Base-by-base conservation (phyloP, 1,140 invertebrate species). In the Drosophila pseudoananassae region DNA sequence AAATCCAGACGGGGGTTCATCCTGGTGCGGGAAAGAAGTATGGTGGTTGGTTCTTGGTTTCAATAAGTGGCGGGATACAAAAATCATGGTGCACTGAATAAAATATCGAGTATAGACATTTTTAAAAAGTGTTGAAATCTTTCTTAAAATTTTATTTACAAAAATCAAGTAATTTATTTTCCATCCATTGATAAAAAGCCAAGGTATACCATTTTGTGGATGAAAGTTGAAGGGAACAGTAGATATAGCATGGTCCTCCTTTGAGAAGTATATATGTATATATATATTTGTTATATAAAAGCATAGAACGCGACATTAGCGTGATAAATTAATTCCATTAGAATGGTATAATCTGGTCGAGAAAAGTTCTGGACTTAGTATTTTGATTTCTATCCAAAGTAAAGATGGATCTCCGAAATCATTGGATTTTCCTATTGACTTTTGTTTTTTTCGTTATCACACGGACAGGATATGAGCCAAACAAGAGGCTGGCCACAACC, bases 1-100 rank as follows among this genome's bases (percentile, higher is more conserved):
- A 78, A 82, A 78, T 36, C 46, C 82, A 87, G 82, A 87, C 66
- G 52, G 47, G 43, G 56, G 59, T 59, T 57, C 59, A 8, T 69
- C 63, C 51, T 25, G 46, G 10, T 8, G 20, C 12, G 38, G 33
- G 27, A 50, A 38, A 40, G 25, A 38, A 23, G 23, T 20, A 49
- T 55, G 23, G 51, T n/a, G 12, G 14, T 31, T 8, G 25, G 14
- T 17, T 12, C 8, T 17, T 7, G 33, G 25, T 33, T 31, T 46
- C 17, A 12, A 50, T 36, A n/a, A 36, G 10, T n/a, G 33, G 4
- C 33, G 33, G 33, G 4, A 36, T n/a, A 36, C 10, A 12, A 36
- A 36, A 36, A 36, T 4, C 33, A n/a, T 43, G 14, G 6, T 15
- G 10, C n/a, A 43, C 15, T 43, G 38, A 10, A 43, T 15, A 6